Evolutionary conservation across 2,797 vertebrate species (phyloP).

Genomic region (Enteromius unitaeniatus): DNA sequence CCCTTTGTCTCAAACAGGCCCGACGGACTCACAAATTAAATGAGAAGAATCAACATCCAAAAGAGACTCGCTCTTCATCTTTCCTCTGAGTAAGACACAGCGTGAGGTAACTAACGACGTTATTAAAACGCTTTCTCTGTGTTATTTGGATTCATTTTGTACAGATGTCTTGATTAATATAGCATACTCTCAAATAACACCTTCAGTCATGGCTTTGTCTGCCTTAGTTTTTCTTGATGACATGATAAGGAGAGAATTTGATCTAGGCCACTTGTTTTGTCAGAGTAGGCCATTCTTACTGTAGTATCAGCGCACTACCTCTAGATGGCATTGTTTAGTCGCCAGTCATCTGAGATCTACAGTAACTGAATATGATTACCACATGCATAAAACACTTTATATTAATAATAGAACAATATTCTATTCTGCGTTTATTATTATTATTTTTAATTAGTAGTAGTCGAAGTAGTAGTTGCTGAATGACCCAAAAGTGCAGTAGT

Average conservation of each 20-base stretch:
- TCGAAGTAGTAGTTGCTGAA: background rate
- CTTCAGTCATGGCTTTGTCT: background rate
- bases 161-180: background rate
- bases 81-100: background rate
- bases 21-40: background rate
- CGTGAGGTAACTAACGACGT: background rate
- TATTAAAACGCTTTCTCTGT: background rate
- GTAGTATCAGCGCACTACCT: constrained; percentile 11
- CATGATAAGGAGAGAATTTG: background rate
- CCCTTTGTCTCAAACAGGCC: background rate
- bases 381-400: background rate
- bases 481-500: background rate
- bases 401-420: background rate
- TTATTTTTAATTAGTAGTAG: background rate
- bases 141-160: background rate
- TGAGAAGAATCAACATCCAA: background rate
- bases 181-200: background rate
- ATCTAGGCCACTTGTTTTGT: background rate
- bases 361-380: background rate
- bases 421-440: background rate
- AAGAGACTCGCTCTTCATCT: background rate
- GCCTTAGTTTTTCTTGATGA: background rate
- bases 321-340: constrained; percentile 59
- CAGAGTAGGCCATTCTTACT: background rate
- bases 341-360: constrained; percentile 5